Conservation (phyloP, 1,140 invertebrate genomes). For the Scaptomyza graminum region DNA sequence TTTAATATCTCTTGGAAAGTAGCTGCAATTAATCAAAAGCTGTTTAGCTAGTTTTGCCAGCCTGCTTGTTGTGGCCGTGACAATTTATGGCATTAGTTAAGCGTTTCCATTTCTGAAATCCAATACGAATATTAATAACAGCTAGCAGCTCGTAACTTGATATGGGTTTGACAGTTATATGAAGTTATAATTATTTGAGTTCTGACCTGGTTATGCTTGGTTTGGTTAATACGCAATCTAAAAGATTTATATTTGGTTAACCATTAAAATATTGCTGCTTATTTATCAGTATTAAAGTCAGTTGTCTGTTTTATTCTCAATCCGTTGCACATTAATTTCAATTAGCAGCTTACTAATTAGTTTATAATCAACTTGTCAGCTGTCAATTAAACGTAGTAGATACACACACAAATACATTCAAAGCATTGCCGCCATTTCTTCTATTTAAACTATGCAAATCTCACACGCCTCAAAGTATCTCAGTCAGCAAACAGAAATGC, state of each 20-base stretch:
- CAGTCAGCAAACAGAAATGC: neutral
- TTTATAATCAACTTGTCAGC: conserved; percentile 71
- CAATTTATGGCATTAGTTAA: conserved; percentile 21
- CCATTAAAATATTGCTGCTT: neutral
- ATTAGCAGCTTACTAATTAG: conserved; percentile 64
- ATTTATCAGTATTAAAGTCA: neutral
- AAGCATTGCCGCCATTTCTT: conserved; percentile 34
- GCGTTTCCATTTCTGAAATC: conserved; percentile 33
- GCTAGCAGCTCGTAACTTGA: conserved; percentile 20
- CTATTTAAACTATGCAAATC: conserved; percentile 48
- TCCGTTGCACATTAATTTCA: conserved; percentile 60
- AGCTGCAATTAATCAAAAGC: conserved; percentile 72
- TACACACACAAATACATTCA: conserved; percentile 2
- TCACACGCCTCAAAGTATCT: conserved; percentile 6
- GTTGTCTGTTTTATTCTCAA: neutral
- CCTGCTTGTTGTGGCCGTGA: conserved; percentile 13
- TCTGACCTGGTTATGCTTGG: conserved; percentile 1
- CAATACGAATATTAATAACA: conserved; percentile 8
- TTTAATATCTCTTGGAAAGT: conserved; percentile 59
- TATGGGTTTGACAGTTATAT: conserved; percentile 35
- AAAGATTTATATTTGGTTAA: too few relatives aligned
- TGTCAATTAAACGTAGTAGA: conserved; percentile 58
- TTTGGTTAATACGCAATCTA: too few relatives aligned
- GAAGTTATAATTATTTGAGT: conserved; percentile 14
- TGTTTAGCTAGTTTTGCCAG: conserved; percentile 30